phyloP scores from a whole-genome alignment of 2,888 invertebrate genomes.

The Hydrotaea cyrtoneurina region DNA sequence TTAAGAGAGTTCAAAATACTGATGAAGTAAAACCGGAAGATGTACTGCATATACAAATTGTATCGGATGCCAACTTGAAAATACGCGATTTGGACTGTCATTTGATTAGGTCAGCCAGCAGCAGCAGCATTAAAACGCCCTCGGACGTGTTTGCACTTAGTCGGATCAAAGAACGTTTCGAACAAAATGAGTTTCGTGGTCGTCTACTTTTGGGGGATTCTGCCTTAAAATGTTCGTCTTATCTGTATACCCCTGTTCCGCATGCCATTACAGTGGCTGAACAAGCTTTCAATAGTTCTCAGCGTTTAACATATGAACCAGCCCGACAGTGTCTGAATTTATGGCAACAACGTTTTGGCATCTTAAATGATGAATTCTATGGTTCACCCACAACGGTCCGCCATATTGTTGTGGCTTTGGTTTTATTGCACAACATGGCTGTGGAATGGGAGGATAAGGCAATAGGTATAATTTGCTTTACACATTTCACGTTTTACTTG shows the following conservation, averaged over 20 bases:
- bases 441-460: constrained; percentile 75
- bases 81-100: constrained; percentile 74
- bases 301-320: constrained; percentile 72
- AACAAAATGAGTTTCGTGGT: constrained; percentile 77
- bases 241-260: constrained; percentile 74
- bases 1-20: constrained; percentile 11
- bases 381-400: constrained; percentile 72
- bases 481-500: neutral
- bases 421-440: constrained; percentile 76
- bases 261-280: constrained; percentile 70
- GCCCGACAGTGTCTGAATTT: constrained; percentile 72
- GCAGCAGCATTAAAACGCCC: constrained; percentile 61
- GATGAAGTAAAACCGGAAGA: constrained; percentile 38
- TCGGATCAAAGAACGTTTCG: constrained; percentile 75
- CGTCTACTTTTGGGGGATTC: constrained; percentile 74
- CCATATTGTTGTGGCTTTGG: constrained; percentile 75
- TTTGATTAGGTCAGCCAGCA: constrained; percentile 63
- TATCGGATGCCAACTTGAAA: constrained; percentile 74
- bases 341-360: constrained; percentile 73
- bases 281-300: constrained; percentile 73
- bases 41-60: constrained; percentile 72
- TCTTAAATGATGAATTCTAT: constrained; percentile 71
- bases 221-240: constrained; percentile 71
- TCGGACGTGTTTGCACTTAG: constrained; percentile 72
- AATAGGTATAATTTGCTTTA: constrained; percentile 67